Base-by-base conservation (phyloP, 2,797 vertebrate species). In the Manis javanica region DNA sequence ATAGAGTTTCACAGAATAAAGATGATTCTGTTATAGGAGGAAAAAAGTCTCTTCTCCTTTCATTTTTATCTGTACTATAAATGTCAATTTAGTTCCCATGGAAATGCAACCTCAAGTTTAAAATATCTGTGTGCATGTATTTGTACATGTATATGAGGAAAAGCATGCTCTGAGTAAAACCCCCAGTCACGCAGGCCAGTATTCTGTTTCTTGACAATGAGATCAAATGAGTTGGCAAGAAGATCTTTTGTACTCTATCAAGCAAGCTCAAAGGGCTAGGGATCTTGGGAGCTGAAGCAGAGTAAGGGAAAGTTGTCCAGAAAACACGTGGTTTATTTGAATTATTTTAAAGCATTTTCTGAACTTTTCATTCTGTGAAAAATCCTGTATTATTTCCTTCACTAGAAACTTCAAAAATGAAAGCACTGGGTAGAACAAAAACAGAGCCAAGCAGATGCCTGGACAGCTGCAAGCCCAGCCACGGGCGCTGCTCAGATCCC, bases 301-400 rank as follows among this genome's bases (percentile, higher is more conserved):
- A 3, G 3, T 63, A 82, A 81, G 24, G 51, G 26, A 61, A 66
- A 10, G 9, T 55, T 34, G 1, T 68, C 11, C 19, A 75, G n/a
- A 83, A 93, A 81, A 72, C 7, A 42, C 37, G 15, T 61, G n/a
- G 8, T n/a, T 42, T 96, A 46, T 87, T 85, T 82, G 63, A 85
- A 64, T 83, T 77, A 84, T 59, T 90, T 90, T 74, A 72, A 57
- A 39, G 39, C 2, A 78, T 66, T 94, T 95, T 92, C 31, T 96
- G 42, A 92, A 81, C 37, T 97, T 97, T 95, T 93, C 46, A 95
- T 69, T 89, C 42, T 79, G 15, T 87, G 97, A 96, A 68, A 89
- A 96, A 63, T 96, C 96, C 66, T 66, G 93, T 92, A 88, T 97
- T 68, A 31, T 96, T 97, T 98, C 84, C 94, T 97, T 94, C 92